Percentiles rank a stretch among this genome's conserved stretches.
These are phyloP conservation scores for Phoxinus dragarum DNA, from an alignment of 2,797 vertebrate species.

Conservation along the genomic window DNA sequence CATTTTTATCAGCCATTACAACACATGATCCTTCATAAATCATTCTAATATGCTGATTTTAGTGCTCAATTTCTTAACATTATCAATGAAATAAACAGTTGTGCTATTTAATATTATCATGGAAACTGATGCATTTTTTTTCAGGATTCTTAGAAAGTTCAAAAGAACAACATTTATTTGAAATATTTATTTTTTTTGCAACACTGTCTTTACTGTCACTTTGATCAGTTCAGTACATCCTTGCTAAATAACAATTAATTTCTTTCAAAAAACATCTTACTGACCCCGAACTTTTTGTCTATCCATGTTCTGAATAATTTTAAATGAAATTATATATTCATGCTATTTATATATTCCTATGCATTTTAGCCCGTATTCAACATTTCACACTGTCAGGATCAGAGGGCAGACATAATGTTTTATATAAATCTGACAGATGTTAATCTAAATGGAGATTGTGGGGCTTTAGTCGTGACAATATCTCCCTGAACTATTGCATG, in stretches of 20 bases:
- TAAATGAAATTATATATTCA: not conserved
- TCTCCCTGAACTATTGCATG: slow-evolving; percentile 81
- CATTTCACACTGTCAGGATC: not conserved
- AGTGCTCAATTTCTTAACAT: not conserved
- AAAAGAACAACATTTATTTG: not conserved
- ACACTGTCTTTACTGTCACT: not conserved
- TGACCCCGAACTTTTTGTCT: not conserved
- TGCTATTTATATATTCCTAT: not conserved
- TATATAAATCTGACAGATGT: not conserved
- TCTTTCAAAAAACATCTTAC: no score
- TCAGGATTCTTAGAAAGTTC: not conserved
- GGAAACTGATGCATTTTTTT: not conserved
- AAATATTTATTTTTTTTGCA: not conserved
- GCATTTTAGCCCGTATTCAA: not conserved
- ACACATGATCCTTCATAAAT: not conserved
- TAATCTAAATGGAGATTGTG: slow-evolving; percentile 3
- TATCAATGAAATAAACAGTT: not conserved
- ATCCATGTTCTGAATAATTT: not conserved
- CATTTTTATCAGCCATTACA: no score
- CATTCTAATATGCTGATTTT: not conserved
- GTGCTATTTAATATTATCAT: not conserved
- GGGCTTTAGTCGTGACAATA: slow-evolving; percentile 81
- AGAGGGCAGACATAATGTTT: not conserved
- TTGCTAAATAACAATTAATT: not conserved
- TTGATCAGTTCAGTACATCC: not conserved